Conservation (phyloP, 1,140 invertebrate species). For the Papilio helenus region DNA sequence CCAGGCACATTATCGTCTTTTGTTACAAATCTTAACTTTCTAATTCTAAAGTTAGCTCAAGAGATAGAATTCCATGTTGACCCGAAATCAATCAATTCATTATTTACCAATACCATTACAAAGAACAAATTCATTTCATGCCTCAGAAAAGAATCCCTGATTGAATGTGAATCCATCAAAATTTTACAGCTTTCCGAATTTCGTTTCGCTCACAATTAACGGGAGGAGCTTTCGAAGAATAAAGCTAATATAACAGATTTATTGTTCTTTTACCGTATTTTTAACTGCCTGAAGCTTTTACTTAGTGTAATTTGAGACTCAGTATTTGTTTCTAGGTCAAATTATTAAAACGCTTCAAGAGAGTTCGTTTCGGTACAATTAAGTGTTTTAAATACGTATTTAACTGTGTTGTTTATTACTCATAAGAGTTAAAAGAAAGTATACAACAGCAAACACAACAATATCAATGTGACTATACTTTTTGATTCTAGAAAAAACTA, state of each 20-base stretch:
- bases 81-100: not conserved
- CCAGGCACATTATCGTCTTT: not conserved
- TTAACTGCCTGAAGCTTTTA: constrained; percentile 24
- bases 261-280: constrained; percentile 19
- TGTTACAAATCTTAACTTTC: not conserved
- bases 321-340: constrained; percentile 20
- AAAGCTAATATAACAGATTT: constrained; percentile 21
- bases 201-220: constrained; percentile 17
- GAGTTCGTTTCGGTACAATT: not conserved
- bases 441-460: not conserved
- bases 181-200: constrained; percentile 12
- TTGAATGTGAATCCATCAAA: constrained; percentile 18
- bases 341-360: not conserved
- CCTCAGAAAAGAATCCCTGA: constrained; percentile 1
- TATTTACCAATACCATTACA: not conserved
- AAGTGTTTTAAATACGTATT: not conserved
- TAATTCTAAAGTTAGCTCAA: not conserved
- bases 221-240: not conserved
- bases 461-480: not conserved
- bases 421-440: not conserved
- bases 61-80: not conserved
- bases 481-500: not conserved
- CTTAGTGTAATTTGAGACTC: constrained; percentile 23
- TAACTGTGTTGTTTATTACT: not conserved
- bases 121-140: constrained; percentile 3